These are phyloP conservation scores for Upupa epops DNA, from an alignment of 2,113 vertebrate genomes.

Conservation along the genomic window DNA sequence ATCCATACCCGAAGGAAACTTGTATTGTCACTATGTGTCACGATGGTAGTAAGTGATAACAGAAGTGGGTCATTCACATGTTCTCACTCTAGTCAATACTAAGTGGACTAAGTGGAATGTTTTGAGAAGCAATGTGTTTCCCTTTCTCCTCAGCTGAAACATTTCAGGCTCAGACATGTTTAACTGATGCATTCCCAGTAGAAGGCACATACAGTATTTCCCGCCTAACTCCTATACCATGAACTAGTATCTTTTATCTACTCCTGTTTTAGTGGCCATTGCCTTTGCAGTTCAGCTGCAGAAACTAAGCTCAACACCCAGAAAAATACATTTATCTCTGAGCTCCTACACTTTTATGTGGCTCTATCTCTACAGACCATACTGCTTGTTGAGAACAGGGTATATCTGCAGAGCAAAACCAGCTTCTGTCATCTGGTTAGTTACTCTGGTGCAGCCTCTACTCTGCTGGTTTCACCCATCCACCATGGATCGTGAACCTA, in stretches of 20 bases:
- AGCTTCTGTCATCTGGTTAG: neutral
- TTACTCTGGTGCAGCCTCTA: neutral
- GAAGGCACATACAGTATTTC: neutral
- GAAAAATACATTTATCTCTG: slow-evolving; percentile 23
- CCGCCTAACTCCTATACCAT: accelerated
- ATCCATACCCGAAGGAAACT: neutral
- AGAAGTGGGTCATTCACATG: neutral
- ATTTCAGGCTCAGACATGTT: neutral
- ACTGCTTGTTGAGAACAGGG: neutral
- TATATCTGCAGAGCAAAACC: neutral
- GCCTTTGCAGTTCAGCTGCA: neutral
- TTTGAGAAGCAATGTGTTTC: neutral
- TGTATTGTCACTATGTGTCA: neutral
- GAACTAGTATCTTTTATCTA: neutral
- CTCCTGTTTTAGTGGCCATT: neutral
- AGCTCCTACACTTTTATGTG: neutral
- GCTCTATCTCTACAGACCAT: slow-evolving; percentile 41
- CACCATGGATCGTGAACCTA: neutral
- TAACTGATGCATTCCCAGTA: neutral
- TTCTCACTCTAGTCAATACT: neutral
- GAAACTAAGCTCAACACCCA: neutral
- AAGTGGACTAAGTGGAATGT: neutral
- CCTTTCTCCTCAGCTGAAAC: neutral
- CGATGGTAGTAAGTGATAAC: accelerated
- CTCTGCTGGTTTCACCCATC: neutral